Base-by-base conservation (phyloP, 2,113 vertebrate genomes). In the Mionectes macconnelli region DNA sequence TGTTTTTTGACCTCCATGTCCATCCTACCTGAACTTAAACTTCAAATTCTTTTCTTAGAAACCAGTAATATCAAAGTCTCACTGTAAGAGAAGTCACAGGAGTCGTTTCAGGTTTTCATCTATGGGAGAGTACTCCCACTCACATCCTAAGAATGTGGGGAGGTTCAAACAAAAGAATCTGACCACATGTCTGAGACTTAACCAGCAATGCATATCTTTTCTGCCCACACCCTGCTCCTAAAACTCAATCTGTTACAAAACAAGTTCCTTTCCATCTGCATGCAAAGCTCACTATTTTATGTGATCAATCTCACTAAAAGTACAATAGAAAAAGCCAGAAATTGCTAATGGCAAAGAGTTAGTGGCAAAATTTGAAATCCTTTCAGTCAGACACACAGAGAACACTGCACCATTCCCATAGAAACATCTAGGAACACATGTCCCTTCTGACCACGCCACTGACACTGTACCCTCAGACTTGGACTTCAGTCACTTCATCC, bases 61-160 rank as follows among this genome's bases (percentile, higher is more conserved):
- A 80, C 78, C 63, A 94, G 4, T 50, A 79, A 44, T 66, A 84
- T 47, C 57, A 84, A 49, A 94, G 37, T 42, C 21, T 85, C 39
- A 47, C 45, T 23, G 3, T 30, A 87, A 76, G 45, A 89, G 47
- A 78, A 66, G 67, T 76, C 79, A 76, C 27, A 83, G 75, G 70
- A 90, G 67, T 82, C 6, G 0, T 73, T 89, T 69, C 87, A 74
- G 67, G 82, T 91, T 95, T 72, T 87, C 37, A 25, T 35, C 15
- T 67, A 81, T 37, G 40, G 73, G 15, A 78, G 73, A 87, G 64
- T n/a, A 93, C 93, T 96, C 94, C 90, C 84, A 96, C 93, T 93
- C 89, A 90, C 84, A 96, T 91, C 90, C 95, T 96, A 93, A 91
- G 70, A 96, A 91, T 52, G 84, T 74, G 42, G 55, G 52, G 72